These are phyloP conservation scores for Apocrypta bakeri DNA, from an alignment of 1,140 invertebrate species.

Conservation along the genomic window DNA sequence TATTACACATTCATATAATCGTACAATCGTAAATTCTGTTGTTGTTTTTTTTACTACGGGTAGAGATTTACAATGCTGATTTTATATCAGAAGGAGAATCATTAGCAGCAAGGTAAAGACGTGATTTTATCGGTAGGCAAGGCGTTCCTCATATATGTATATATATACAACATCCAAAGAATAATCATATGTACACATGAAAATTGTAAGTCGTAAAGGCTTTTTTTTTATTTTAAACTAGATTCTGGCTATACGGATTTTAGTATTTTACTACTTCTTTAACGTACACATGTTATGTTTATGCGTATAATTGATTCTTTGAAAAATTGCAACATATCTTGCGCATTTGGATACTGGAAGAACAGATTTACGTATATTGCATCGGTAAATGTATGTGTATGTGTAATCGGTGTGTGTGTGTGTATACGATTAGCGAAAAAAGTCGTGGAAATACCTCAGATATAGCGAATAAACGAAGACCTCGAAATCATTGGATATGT, in stretches of 20 bases:
- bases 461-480: slow-evolving; percentile 44
- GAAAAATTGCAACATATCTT: slow-evolving; percentile 52
- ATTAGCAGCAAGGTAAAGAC: background rate
- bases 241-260: background rate
- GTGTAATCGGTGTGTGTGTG: slow-evolving; percentile 45
- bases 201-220: background rate
- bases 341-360: slow-evolving; percentile 67
- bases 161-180: background rate
- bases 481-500: slow-evolving; percentile 54
- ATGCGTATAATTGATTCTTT: slow-evolving; percentile 1
- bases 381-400: slow-evolving; percentile 55
- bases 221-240: background rate
- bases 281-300: background rate
- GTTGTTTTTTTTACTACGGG: background rate
- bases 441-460: slow-evolving; percentile 45
- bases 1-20: slow-evolving; percentile 1
- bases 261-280: background rate
- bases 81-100: background rate
- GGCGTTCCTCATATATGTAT: background rate
- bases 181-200: background rate
- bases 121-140: background rate
- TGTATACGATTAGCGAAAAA: slow-evolving; percentile 51
- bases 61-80: slow-evolving; percentile 8
- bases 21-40: background rate
- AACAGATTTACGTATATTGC: slow-evolving; percentile 70